A percentile compares a stretch with the other conserved stretches of the same genome.
These are phyloP conservation scores for Kuschelorhynchus macadamiae DNA, from an alignment of 2,888 invertebrate species.

Conservation along the genomic window DNA sequence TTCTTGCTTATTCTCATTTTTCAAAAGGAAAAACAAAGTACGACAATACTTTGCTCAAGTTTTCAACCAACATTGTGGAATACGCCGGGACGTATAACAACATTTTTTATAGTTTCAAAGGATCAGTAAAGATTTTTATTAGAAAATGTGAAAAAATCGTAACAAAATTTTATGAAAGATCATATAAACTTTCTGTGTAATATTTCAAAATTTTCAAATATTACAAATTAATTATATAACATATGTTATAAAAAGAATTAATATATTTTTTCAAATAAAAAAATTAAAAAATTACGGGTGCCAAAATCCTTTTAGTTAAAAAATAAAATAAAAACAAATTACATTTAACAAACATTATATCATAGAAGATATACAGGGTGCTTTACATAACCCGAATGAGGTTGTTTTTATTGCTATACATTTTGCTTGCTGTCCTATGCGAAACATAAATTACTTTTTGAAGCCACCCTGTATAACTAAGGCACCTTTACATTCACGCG, in stretches of 20 bases:
- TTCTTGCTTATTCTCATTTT: constrained; percentile 12
- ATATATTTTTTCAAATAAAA: background rate
- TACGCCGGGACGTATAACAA: background rate
- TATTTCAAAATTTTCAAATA: background rate
- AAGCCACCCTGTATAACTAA: constrained; percentile 47
- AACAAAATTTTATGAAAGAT: constrained; percentile 19
- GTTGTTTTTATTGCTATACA: constrained; percentile 27
- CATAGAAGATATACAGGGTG: constrained; percentile 41
- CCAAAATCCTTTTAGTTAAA: constrained; percentile 13
- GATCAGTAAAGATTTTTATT: background rate
- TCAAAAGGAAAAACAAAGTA: constrained; percentile 19
- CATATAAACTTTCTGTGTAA: constrained; percentile 10
- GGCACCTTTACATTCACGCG: constrained; percentile 39
- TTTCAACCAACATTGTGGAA: constrained; percentile 9
- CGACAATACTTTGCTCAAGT: constrained; percentile 3
- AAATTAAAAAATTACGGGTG: constrained; percentile 20
- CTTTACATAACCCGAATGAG: background rate
- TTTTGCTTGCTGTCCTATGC: no score
- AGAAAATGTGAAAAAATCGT: constrained; percentile 24
- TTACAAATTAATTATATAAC: background rate
- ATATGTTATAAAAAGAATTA: constrained; percentile 11
- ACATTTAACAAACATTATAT: constrained; percentile 23
- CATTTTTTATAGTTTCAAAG: background rate
- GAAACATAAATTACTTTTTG: background rate
- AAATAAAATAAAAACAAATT: background rate